Evolutionary conservation across 2,888 invertebrate genomes (phyloP), one percentile per base, ranked within the genome.

Genomic region (Sycophila texana): DNA sequence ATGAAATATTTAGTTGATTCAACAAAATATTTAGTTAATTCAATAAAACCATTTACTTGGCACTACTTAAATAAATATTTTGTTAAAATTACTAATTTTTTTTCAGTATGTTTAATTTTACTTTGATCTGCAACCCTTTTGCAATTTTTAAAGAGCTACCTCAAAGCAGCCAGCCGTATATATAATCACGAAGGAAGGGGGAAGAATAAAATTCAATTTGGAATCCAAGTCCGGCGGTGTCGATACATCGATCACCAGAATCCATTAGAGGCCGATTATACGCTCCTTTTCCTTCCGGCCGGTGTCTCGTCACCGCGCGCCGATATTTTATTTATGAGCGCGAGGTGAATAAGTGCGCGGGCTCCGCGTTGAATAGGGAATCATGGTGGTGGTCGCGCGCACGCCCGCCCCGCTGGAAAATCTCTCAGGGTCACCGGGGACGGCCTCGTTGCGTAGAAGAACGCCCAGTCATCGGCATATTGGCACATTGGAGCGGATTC

Each of bases 381-480:
- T 61, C 61, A 26, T 16, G 16, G n/a, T 26, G 22, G 20, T n/a
- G 65, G 13, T 12, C 2, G 14, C 49, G 26, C 49, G 18, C 13
- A 49, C 47, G 47, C 65, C 39, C 18, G n/a, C 22, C 5, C 51
- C 53, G 63, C 47, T 63, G 60, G 13, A 51, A n/a, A 49, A 55
- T 30, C 73, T 18, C 14, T 51, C 53, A 16, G 51, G 53, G 47
- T 12, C 63, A 20, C 30, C 47, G 39, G 47, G 55, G 63, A 26
- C 12, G 5, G 5, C 61, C 39, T n/a, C 47, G 39, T 60, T 22
- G 20, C 10, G 60, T 26, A 26, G 18, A 63, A 53, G 63, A 53
- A 18, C 20, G 73, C 53, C 26, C 4, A 26, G 53, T 73, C 73
- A 73, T 73, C 20, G 63, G 30, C 63, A 63, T 73, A 73, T 73